Evolutionary conservation across 2,797 vertebrate genomes (phyloP).

Genomic region (Bradypodion pumilum): DNA sequence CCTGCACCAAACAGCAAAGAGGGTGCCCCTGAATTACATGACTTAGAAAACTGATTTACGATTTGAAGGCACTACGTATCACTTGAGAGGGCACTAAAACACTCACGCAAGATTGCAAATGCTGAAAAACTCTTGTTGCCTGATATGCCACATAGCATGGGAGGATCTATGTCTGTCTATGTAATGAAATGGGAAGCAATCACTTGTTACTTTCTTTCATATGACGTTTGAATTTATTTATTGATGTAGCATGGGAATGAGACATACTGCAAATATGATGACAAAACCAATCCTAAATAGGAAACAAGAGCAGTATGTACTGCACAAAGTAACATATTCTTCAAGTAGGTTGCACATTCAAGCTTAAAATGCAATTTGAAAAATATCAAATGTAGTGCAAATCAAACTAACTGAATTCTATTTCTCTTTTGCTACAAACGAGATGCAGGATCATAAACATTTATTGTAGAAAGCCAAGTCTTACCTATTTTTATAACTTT

Average conservation of each 20-base stretch:
- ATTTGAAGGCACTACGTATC: too few relatives aligned
- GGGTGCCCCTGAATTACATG: too few relatives aligned
- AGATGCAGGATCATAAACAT: background rate
- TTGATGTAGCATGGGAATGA: background rate
- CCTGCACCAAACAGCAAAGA: too few relatives aligned
- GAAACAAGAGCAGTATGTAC: background rate
- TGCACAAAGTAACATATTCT: background rate
- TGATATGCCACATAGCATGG: too few relatives aligned
- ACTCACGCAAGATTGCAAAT: too few relatives aligned
- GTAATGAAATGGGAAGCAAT: too few relatives aligned
- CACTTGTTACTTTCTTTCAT: too few relatives aligned
- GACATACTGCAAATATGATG: background rate
- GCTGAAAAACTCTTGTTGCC: too few relatives aligned
- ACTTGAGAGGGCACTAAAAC: too few relatives aligned
- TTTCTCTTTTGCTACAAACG: background rate
- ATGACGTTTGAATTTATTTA: background rate
- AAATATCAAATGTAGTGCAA: background rate
- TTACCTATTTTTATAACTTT: slow-evolving; percentile 93
- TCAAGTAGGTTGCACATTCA: background rate
- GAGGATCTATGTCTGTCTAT: too few relatives aligned
- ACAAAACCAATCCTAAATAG: background rate
- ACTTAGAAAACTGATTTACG: too few relatives aligned
- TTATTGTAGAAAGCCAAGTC: slow-evolving; percentile 42
- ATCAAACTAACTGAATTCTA: background rate
- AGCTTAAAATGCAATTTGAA: background rate